Percentiles rank a stretch among this genome's conserved stretches.
Evolutionary conservation across 2,797 vertebrate genomes (phyloP).

Genomic region (Eulemur mongoz): DNA sequence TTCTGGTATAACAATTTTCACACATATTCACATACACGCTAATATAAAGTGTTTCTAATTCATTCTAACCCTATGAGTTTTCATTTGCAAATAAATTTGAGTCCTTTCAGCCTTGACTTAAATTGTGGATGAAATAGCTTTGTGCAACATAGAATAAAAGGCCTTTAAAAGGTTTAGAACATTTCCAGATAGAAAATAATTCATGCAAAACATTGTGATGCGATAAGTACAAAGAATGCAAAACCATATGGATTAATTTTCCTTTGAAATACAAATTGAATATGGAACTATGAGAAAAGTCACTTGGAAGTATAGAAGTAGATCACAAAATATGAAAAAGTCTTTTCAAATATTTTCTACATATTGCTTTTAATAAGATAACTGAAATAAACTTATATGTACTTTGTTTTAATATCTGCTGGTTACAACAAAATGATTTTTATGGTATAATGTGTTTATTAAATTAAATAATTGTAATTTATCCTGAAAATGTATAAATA

Average conservation of each 20-base stretch:
- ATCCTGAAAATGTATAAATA: not conserved
- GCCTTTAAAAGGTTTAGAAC: conserved; percentile 4
- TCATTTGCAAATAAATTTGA: conserved; percentile 69
- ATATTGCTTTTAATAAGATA: not conserved
- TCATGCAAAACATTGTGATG: conserved; percentile 44
- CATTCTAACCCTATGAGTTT: conserved; percentile 24
- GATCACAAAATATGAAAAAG: not conserved
- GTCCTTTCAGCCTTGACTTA: conserved; percentile 58
- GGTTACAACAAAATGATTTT: not conserved
- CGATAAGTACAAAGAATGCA: conserved; percentile 5
- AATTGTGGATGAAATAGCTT: conserved; percentile 51
- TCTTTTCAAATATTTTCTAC: not conserved
- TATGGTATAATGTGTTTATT: not conserved
- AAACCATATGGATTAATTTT: conserved; percentile 45
- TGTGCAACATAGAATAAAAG: conserved; percentile 21
- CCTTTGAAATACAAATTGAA: conserved; percentile 32
- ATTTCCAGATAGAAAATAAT: conserved; percentile 56
- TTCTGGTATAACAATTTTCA: conserved; percentile 1
- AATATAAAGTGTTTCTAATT: conserved; percentile 46
- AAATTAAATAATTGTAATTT: not conserved
- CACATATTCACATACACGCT: conserved; percentile 19
- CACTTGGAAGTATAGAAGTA: not conserved
- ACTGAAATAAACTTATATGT: not conserved
- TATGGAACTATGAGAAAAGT: not conserved
- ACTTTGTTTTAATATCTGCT: not conserved